Evolutionary conservation across 2,888 invertebrate species (phyloP).

Genomic region (Muschampia plurimacula): DNA sequence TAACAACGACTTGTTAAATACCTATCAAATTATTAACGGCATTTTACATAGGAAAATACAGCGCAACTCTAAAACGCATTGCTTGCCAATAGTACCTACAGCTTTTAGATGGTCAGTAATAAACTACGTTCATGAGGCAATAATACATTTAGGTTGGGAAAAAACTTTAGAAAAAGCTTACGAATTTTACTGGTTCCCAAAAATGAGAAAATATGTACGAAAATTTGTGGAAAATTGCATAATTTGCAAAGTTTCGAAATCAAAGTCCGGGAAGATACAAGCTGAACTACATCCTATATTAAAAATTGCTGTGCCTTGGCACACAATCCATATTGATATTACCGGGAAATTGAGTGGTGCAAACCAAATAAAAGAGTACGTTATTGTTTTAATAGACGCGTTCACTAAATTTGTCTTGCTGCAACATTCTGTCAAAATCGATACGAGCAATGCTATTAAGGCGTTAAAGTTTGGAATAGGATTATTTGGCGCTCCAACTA

Average conservation of each 20-base stretch:
- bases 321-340: no score
- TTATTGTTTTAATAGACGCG: no score
- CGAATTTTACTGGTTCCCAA: neutral
- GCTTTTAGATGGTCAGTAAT: constrained; percentile 47
- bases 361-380: no score
- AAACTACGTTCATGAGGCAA: constrained; percentile 44
- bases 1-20: no score
- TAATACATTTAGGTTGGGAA: constrained; percentile 49
- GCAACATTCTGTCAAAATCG: no score
- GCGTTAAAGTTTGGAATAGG: neutral
- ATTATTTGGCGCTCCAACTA: no score
- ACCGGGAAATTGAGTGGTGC: no score
- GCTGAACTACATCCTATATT: constrained; percentile 54
- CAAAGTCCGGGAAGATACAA: constrained; percentile 50
- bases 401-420: no score
- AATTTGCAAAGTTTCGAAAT: constrained; percentile 52
- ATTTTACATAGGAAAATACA: no score
- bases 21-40: no score
- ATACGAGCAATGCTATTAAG: no score
- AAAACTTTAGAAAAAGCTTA: constrained; percentile 47
- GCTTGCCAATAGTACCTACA: constrained; percentile 45
- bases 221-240: constrained; percentile 43
- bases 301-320: constrained; percentile 50
- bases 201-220: neutral
- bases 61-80: constrained; percentile 32